Conservation (phyloP, 2,797 vertebrate species). For the Lerista edwardsae region DNA sequence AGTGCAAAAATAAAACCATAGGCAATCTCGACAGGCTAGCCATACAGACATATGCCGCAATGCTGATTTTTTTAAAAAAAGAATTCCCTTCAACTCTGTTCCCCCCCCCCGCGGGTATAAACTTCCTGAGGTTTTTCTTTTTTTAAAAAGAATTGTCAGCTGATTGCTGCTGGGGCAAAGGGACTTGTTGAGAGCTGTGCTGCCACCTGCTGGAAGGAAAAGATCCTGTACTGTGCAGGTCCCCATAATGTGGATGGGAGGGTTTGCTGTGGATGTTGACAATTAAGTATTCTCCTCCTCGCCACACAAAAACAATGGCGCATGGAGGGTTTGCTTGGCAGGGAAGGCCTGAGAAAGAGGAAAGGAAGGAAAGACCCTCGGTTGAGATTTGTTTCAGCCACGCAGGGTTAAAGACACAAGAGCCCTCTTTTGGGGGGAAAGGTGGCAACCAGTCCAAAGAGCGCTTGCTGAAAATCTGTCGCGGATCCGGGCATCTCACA, state of each 20-base stretch:
- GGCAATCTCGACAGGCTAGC: not conserved
- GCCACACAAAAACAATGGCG: not conserved
- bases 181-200: slow-evolving; percentile 49
- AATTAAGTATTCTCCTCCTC: not conserved
- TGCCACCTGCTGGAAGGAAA: slow-evolving; percentile 70
- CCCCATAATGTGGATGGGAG: not conserved
- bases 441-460: too few species aligned
- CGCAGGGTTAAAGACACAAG: not conserved
- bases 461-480: not conserved
- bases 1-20: not conserved
- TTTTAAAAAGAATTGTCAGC: not conserved
- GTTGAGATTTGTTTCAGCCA: not conserved
- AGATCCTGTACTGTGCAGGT: not conserved
- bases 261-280: not conserved
- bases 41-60: not conserved
- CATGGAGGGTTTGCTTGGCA: not conserved
- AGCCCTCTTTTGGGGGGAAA: not conserved
- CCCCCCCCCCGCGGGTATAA: not conserved
- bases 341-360: not conserved
- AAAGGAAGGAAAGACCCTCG: too few species aligned
- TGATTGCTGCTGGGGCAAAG: not conserved
- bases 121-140: not conserved
- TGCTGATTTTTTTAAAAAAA: fast-evolving
- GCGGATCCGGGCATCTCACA: not conserved
- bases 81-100: fast-evolving